A percentile compares a stretch with the other conserved stretches of the same genome.
These are phyloP conservation scores for Mastigias papua DNA, from an alignment of 30 jellyfish, hydroid and myxozoan species.

Conservation along the genomic window DNA sequence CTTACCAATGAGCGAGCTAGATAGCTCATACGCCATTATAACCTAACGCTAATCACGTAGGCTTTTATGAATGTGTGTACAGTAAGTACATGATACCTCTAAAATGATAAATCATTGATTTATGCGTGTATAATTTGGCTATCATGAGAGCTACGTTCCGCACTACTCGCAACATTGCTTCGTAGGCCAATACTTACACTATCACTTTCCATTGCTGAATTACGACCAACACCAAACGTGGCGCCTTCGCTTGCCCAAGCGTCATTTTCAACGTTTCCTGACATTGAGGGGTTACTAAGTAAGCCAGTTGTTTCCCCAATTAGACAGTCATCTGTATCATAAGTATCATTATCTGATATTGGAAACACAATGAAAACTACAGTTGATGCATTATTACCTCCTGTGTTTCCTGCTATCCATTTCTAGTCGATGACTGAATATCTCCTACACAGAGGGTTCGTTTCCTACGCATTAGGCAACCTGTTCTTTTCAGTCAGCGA, in stretches of 20 bases:
- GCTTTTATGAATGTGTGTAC: too few relatives aligned
- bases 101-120: too few relatives aligned
- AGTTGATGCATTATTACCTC: too few relatives aligned
- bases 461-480: too few relatives aligned
- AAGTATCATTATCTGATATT: background rate
- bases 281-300: background rate
- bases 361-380: background rate
- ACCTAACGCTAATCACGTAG: too few relatives aligned
- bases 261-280: background rate
- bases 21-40: too few relatives aligned
- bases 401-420: background rate
- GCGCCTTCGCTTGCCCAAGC: background rate
- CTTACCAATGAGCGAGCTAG: too few relatives aligned
- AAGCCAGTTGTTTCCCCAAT: slow-evolving; percentile 9
- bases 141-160: too few relatives aligned
- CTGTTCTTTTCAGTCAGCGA: too few relatives aligned
- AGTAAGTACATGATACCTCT: too few relatives aligned
- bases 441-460: slow-evolving; percentile 4
- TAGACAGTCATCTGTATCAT: slow-evolving; percentile 13
- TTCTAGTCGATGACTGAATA: background rate
- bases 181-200: background rate
- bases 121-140: too few relatives aligned
- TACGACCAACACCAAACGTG: background rate
- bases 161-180: too few relatives aligned
- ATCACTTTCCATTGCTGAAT: background rate